These are phyloP conservation scores for Oryzias celebensis DNA, from an alignment of 2,113 vertebrate genomes.

Conservation along the genomic window DNA sequence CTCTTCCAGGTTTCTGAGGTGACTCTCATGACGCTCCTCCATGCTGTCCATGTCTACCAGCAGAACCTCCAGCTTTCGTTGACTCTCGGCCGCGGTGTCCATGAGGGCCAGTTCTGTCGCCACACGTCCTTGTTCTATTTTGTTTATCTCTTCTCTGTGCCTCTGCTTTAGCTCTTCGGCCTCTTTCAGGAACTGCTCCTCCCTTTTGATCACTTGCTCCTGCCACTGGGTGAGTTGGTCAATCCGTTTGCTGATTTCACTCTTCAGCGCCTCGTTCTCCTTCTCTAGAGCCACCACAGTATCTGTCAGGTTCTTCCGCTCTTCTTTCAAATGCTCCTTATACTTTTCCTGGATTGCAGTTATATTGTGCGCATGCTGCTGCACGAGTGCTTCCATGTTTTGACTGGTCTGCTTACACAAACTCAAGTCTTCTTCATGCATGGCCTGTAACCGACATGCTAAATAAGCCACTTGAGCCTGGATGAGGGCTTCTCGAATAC, in stretches of 20 bases:
- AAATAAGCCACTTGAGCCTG: conserved; percentile 92
- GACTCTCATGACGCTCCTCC: conserved; percentile 80
- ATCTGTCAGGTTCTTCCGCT: conserved; percentile 80
- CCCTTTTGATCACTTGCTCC: conserved; percentile 75
- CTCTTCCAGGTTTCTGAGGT: conserved; percentile 84
- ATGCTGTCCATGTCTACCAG: conserved; percentile 80
- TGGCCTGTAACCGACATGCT: conserved; percentile 82
- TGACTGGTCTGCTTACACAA: conserved; percentile 81
- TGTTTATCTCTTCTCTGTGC: conserved; percentile 80
- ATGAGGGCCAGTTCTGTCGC: conserved; percentile 79
- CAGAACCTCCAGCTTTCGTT: conserved; percentile 78
- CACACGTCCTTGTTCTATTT: conserved; percentile 73
- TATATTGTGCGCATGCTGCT: conserved; percentile 79
- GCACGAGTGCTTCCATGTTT: conserved; percentile 77
- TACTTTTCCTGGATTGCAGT: conserved; percentile 82
- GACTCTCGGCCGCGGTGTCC: conserved; percentile 75
- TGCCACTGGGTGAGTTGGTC: conserved; percentile 75
- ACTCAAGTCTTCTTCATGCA: conserved; percentile 81
- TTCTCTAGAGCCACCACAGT: conserved; percentile 77
- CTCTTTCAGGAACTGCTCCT: conserved; percentile 74
- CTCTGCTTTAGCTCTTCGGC: conserved; percentile 75
- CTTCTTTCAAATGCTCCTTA: conserved; percentile 81
- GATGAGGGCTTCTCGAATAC: conserved; percentile 88
- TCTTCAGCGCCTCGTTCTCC: conserved; percentile 83
- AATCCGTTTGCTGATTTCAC: conserved; percentile 78